Base-by-base conservation (phyloP, 2,113 vertebrate genomes). In the Salminus brasiliensis region DNA sequence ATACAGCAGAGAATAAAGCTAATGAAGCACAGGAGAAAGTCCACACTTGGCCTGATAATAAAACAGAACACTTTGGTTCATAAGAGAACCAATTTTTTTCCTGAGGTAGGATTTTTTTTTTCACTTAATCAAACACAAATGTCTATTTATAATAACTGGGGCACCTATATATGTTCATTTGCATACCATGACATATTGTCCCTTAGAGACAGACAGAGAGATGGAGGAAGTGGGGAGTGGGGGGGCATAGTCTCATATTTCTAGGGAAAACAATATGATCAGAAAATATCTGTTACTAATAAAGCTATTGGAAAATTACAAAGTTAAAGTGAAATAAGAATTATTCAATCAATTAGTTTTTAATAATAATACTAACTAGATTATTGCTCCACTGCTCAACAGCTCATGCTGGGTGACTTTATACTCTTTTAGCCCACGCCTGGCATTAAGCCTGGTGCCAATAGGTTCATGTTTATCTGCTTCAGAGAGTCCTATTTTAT, bases 111-210 rank as follows among this genome's bases (percentile, higher is more conserved):
- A 72, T 75, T 73, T 29, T 71, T 76, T 83, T 83, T 76, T 72
- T 43, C 34, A 74, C 70, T 72, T 83, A 82, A 89, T 87, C 79
- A 85, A 81, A 82, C 69, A 68, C 74, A 76, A 81, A 84, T 71
- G 79, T 87, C 85, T 88, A 87, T 85, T 89, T 87, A 81, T 87
- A 85, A 83, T 84, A 88, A 77, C 53, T 88, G 83, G 82, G 84
- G 55, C 86, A 85, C 69, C 72, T 70, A 80, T 73, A 76, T 77
- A 73, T 70, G 47, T 78, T 71, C 62, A 87, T 89, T 86, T 87
- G 79, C 84, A 87, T 85, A 83, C 68, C 74, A 79, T 87, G 77
- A 83, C 81, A 85, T 82, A 80, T 74, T 76, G 78, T 82, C 71
- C 84, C 77, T 74, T 65, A 73, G 87, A 89, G 76, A 84, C 69